Base-by-base conservation (phyloP, 2,113 vertebrate species). In the Labeo catla region DNA sequence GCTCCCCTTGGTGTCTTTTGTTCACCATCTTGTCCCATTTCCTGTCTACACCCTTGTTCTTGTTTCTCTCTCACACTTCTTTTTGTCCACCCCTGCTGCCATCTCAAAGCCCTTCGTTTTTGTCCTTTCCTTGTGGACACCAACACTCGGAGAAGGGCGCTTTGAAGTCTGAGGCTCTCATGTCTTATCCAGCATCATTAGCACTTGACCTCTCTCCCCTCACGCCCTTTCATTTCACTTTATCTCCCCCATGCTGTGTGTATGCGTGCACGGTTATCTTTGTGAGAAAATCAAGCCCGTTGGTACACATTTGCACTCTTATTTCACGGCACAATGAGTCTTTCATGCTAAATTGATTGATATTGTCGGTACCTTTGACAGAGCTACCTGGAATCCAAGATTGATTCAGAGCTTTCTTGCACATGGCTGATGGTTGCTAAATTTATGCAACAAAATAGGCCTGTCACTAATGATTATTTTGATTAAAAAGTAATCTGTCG, bases 21-120 rank as follows among this genome's bases (percentile, higher is more conserved):
- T 93, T 92, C 89, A 82, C 82, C 78, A 87, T 90, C 86, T 68
- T 91, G 86, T 91, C 89, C 90, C 80, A 90, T 91, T 93, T 93
- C 93, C 93, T 92, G 88, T 92, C 90, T 66, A 70, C 80, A 39
- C 28, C 57, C 84, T 82, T 84, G 63, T 72, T 72, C n/a, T 19
- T 81, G 45, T 76, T 61, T 87, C 88, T 65, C 16, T 63, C 80
- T 2, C 84, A 86, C 78, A 82, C 85, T 81, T 85, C 83, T 86
- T 76, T 36, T 89, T 74, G 66, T 86, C 45, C 82, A 89, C 76
- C 86, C 84, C 85, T 86, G 84, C 81, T 86, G 66, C 87, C 85
- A 89, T 91, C 90, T 85, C 86, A 57, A 77, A 73, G 81, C 54
- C n/a, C 74, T 21, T 47, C 34, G 36, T 57, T 84, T 84, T 74